phyloP scores from a whole-genome alignment of 2,797 vertebrate genomes.

The Phataginus tetradactyla region DNA sequence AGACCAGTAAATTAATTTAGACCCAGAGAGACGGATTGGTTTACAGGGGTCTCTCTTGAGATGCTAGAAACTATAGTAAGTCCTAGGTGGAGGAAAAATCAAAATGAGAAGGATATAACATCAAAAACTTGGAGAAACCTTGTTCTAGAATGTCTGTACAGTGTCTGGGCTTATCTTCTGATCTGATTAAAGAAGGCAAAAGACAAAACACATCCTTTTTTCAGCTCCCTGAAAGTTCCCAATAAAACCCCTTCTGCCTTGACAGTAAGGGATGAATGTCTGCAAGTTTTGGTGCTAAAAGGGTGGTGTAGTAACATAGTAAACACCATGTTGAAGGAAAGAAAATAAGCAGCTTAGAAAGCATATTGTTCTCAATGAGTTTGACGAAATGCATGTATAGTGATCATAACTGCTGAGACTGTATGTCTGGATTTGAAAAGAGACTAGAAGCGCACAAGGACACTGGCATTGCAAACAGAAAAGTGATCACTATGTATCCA shows the following conservation, averaged over 20 bases:
- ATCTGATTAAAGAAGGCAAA: slow-evolving; percentile 57
- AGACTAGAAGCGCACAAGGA: background rate
- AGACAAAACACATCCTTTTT: background rate
- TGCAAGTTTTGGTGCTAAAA: background rate
- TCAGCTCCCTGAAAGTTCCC: background rate
- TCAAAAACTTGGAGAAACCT: background rate
- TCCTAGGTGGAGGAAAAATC: background rate
- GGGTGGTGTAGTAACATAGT: background rate
- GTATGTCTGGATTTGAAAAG: background rate
- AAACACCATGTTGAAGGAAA: background rate
- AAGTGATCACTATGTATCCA: background rate
- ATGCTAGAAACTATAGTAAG: slow-evolving; percentile 43
- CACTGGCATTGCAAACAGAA: background rate
- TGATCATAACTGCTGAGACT: background rate
- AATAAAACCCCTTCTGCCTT: background rate
- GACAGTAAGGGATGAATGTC: background rate
- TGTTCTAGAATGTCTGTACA: background rate
- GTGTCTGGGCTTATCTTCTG: slow-evolving; percentile 18
- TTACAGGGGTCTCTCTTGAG: background rate
- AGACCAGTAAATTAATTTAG: slow-evolving; percentile 49
- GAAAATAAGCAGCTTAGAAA: background rate
- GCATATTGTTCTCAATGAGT: background rate
- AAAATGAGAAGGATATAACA: slow-evolving; percentile 40
- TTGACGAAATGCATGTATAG: background rate
- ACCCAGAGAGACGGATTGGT: background rate